Evolutionary conservation across 2,888 invertebrate species (phyloP).

Genomic region (Pherbina coryleti): DNA sequence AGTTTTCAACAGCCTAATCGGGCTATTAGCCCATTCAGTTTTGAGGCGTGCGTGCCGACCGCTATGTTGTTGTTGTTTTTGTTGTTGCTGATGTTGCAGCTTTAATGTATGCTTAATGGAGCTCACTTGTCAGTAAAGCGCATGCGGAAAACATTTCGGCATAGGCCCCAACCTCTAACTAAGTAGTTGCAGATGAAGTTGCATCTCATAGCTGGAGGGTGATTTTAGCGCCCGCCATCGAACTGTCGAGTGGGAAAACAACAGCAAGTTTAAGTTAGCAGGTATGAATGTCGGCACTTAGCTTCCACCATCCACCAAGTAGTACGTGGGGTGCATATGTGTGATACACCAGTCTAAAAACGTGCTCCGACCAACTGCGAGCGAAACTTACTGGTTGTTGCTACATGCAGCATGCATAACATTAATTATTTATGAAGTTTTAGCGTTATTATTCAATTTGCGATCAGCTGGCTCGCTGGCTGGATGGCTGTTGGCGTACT

Average conservation of each 20-base stretch:
- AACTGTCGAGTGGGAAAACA: conserved; percentile 30
- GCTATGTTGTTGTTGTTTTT: not conserved
- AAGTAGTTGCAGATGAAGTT: conserved; percentile 38
- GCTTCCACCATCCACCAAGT: not conserved
- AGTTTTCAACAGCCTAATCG: too few relatives aligned
- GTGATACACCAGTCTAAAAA: not conserved
- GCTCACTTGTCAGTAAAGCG: not conserved
- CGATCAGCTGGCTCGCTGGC: conserved; percentile 49
- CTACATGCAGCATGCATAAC: conserved; percentile 51
- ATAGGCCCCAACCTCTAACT: not conserved
- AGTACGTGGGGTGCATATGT: conserved; percentile 7
- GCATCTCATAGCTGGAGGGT: conserved; percentile 49
- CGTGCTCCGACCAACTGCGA: conserved; percentile 35
- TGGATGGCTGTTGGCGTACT: not conserved
- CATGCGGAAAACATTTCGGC: too few relatives aligned
- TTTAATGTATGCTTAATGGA: not conserved
- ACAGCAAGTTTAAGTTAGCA: conserved; percentile 23
- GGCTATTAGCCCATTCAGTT: not conserved
- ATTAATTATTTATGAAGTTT: conserved; percentile 62
- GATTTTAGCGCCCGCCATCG: conserved; percentile 49
- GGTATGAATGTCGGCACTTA: not conserved
- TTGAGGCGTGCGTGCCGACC: not conserved
- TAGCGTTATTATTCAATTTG: conserved; percentile 62
- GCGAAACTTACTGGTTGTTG: conserved; percentile 42
- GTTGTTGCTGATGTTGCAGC: too few relatives aligned